These are phyloP conservation scores for Tokudaia tokunoshimensis DNA, from an alignment of 2,797 vertebrate genomes.

Conservation along the genomic window DNA sequence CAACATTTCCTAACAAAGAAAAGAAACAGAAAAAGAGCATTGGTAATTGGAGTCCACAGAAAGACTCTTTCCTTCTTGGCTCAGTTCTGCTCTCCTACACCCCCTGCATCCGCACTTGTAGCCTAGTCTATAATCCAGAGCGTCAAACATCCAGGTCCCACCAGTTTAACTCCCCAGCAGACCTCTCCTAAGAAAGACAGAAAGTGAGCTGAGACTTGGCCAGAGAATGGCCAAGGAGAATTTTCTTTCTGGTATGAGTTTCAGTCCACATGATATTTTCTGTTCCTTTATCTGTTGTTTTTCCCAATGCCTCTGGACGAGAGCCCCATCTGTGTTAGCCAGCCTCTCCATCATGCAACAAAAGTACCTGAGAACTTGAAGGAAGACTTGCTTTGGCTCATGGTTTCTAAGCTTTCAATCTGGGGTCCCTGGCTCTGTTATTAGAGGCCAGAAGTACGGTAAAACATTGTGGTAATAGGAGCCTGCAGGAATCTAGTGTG, in stretches of 20 bases:
- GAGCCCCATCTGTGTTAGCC: background rate
- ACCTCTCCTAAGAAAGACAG: background rate
- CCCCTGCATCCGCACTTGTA: background rate
- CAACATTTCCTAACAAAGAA: background rate
- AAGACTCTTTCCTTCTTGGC: background rate
- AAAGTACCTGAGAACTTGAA: background rate
- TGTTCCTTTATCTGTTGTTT: background rate
- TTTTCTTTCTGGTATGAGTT: background rate
- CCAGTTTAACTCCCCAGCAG: background rate
- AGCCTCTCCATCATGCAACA: background rate
- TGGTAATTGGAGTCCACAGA: background rate
- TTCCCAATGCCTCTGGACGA: background rate
- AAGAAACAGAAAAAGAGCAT: background rate
- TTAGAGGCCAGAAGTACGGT: background rate
- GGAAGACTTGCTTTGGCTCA: background rate
- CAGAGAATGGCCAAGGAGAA: background rate
- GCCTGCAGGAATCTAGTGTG: background rate
- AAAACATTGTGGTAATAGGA: background rate
- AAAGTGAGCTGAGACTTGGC: background rate
- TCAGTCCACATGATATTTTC: accelerated
- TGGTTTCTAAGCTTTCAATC: background rate
- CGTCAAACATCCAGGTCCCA: background rate
- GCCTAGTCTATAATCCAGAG: background rate
- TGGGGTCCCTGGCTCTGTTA: background rate
- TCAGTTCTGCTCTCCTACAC: background rate